These are phyloP conservation scores for Coreius guichenoti DNA, from an alignment of 2,797 vertebrate genomes.

Conservation along the genomic window DNA sequence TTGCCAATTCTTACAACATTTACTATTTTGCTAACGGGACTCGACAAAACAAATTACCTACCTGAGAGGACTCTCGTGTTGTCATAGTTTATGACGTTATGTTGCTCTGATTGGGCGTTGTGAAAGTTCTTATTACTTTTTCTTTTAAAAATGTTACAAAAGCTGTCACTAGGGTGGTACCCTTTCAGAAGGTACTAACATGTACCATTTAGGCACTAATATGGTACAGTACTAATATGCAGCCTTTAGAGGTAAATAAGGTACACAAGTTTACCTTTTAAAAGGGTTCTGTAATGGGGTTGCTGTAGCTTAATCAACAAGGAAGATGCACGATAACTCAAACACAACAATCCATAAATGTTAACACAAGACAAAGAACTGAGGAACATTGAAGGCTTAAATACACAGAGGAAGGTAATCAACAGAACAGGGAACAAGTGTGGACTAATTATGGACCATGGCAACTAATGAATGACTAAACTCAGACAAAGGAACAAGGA, in stretches of 20 bases:
- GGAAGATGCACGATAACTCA: not conserved
- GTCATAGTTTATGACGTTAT: not conserved
- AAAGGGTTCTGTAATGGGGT: not conserved
- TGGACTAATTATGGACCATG: not conserved
- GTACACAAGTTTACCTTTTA: not conserved
- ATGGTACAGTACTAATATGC: not conserved
- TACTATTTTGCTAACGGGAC: not conserved
- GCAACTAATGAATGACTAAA: not conserved
- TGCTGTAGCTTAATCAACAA: not conserved
- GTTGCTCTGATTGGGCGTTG: not conserved
- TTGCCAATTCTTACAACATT: not conserved
- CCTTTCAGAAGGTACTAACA: not conserved
- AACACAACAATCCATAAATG: not conserved
- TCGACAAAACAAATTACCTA: not conserved
- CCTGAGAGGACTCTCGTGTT: not conserved
- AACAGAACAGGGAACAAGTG: not conserved
- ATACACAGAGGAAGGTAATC: not conserved
- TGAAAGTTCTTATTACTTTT: not conserved
- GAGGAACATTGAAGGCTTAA: not conserved
- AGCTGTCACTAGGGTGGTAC: not conserved
- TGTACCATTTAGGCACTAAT: not conserved
- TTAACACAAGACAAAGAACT: not conserved
- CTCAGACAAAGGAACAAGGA: no score
- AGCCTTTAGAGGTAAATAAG: not conserved
- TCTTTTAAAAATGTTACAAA: not conserved